Conservation (phyloP, 1,140 invertebrate species). For the Propsilocerus akamusi region DNA sequence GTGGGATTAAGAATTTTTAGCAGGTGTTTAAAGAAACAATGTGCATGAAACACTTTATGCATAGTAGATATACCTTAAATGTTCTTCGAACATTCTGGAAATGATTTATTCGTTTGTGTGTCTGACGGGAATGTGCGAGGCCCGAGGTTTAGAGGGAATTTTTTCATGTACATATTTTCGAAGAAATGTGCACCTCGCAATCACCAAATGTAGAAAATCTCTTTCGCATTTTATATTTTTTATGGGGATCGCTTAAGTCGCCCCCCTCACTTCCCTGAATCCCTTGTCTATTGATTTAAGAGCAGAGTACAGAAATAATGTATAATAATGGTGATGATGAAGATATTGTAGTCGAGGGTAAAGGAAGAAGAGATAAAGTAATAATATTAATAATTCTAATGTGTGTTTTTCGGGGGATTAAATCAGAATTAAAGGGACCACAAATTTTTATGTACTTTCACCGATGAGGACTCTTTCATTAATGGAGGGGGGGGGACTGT, state of each 20-base stretch:
- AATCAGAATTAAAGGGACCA: not conserved
- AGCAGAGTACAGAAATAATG: not conserved
- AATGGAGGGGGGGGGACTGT: not conserved
- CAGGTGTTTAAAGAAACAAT: constrained; percentile 3
- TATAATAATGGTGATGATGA: constrained; percentile 1
- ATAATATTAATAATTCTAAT: not conserved
- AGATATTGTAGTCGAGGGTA: not conserved
- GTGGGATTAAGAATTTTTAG: not conserved
- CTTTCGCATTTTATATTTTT: no score
- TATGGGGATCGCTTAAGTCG: no score
- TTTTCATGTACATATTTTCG: no score
- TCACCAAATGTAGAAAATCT: no score
- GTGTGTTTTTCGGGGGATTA: not conserved
- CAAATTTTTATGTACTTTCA: not conserved
- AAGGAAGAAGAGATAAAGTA: not conserved
- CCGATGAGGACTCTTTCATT: not conserved
- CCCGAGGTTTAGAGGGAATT: no score
- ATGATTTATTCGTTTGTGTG: not conserved
- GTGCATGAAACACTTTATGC: constrained; percentile 2
- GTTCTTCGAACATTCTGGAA: not conserved
- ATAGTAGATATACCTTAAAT: not conserved
- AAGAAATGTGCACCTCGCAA: no score
- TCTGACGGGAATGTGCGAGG: no score
- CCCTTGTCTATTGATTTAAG: constrained; percentile 2
- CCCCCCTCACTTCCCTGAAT: no score